Percentiles rank a stretch among this genome's conserved stretches.
These are phyloP conservation scores for Leptogaster cylindrica DNA, from an alignment of 2,888 invertebrate genomes.

Conservation along the genomic window DNA sequence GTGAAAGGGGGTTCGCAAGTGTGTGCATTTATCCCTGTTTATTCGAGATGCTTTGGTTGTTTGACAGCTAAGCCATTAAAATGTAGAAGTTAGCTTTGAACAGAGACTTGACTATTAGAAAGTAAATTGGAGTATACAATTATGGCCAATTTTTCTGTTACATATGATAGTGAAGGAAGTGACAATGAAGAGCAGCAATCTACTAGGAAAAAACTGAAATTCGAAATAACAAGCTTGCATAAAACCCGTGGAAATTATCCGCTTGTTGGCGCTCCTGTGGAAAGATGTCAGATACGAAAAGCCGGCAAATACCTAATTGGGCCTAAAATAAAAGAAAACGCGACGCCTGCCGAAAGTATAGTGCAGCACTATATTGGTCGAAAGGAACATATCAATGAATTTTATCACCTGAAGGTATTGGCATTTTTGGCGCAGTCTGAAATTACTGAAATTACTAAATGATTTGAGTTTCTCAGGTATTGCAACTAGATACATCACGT, in stretches of 20 bases:
- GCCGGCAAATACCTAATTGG: constrained; percentile 72
- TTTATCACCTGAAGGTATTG: constrained; percentile 75
- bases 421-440: too few species aligned
- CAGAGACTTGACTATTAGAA: too few species aligned
- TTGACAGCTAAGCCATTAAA: too few species aligned
- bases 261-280: constrained; percentile 36
- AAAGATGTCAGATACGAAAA: constrained; percentile 42
- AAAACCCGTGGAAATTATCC: not conserved
- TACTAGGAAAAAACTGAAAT: constrained; percentile 2
- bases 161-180: too few species aligned
- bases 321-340: constrained; percentile 71
- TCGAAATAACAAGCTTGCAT: not conserved
- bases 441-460: not conserved
- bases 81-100: too few species aligned
- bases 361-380: constrained; percentile 77
- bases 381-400: constrained; percentile 72
- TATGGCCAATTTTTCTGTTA: too few species aligned
- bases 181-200: too few species aligned
- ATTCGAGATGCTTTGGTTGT: too few species aligned
- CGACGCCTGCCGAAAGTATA: constrained; percentile 77
- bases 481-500: constrained; percentile 53
- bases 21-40: too few species aligned
- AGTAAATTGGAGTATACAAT: too few species aligned
- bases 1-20: too few species aligned
- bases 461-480: constrained; percentile 18